Conservation (phyloP, 2,888 invertebrate species). For the Ecliptopera silaceata region DNA sequence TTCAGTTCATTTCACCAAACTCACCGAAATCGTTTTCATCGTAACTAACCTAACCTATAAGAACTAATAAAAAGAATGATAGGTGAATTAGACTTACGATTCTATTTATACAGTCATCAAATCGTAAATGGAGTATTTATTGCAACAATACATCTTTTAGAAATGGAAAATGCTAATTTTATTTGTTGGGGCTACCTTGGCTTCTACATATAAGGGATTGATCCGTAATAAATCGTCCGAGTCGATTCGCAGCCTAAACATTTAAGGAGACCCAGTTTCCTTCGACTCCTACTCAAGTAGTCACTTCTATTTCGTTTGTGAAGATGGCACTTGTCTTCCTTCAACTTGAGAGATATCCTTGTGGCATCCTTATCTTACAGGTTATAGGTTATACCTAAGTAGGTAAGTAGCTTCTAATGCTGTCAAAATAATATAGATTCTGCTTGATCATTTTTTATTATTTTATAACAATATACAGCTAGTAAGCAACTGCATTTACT, state of each 20-base stretch:
- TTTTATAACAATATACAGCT: too few relatives aligned
- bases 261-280: constrained; percentile 32
- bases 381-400: too few relatives aligned
- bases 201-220: constrained; percentile 61
- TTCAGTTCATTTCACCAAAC: constrained; percentile 35
- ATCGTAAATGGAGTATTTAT: constrained; percentile 74
- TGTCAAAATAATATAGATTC: too few relatives aligned
- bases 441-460: too few relatives aligned
- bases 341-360: too few relatives aligned
- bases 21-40: constrained; percentile 71
- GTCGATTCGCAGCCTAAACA: constrained; percentile 22
- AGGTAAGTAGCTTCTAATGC: too few relatives aligned
- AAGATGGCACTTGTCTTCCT: not conserved
- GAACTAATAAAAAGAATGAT: constrained; percentile 61
- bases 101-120: constrained; percentile 73
- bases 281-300: constrained; percentile 30
- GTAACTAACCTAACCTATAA: constrained; percentile 49
- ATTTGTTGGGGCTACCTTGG: constrained; percentile 68
- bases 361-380: too few relatives aligned
- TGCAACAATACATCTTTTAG: constrained; percentile 60
- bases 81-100: constrained; percentile 48
- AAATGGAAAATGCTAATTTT: constrained; percentile 75
- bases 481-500: too few relatives aligned
- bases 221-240: constrained; percentile 54
- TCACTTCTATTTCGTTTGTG: not conserved